phyloP scores from a whole-genome alignment of 2,113 vertebrate species.

The Microtus pennsylvanicus region DNA sequence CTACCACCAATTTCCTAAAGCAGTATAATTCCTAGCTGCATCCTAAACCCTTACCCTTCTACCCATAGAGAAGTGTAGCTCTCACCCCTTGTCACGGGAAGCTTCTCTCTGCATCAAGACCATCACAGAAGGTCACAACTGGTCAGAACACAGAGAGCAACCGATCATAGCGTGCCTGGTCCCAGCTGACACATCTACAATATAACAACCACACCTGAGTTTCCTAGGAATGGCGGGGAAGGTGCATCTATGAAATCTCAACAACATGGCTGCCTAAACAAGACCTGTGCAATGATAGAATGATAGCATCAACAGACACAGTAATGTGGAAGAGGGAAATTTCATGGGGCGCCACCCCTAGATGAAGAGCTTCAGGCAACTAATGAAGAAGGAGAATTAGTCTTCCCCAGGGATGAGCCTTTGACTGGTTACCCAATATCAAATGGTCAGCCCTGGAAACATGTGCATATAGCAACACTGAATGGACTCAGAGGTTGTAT shows the following conservation, averaged over 20 bases:
- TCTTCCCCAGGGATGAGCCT: neutral
- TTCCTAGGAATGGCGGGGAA: neutral
- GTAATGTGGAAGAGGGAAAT: neutral
- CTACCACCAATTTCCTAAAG: neutral
- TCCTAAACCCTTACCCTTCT: neutral
- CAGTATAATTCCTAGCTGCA: neutral
- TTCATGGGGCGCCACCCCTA: neutral
- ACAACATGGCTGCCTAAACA: neutral
- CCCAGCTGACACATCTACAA: neutral
- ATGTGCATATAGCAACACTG: neutral
- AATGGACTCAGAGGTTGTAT: neutral
- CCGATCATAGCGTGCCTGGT: rapidly evolving
- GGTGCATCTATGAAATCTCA: neutral
- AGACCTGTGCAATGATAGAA: neutral
- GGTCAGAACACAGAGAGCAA: neutral
- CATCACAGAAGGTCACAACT: neutral
- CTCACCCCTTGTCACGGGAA: neutral
- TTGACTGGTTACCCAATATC: neutral
- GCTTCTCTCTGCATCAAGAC: neutral
- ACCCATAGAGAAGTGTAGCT: neutral
- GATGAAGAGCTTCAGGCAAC: neutral
- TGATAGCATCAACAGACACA: neutral
- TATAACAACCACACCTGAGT: neutral
- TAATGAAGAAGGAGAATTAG: neutral
- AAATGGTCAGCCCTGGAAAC: neutral